Conservation (phyloP, 2,113 vertebrate genomes). For the Ageneiosus marmoratus region DNA sequence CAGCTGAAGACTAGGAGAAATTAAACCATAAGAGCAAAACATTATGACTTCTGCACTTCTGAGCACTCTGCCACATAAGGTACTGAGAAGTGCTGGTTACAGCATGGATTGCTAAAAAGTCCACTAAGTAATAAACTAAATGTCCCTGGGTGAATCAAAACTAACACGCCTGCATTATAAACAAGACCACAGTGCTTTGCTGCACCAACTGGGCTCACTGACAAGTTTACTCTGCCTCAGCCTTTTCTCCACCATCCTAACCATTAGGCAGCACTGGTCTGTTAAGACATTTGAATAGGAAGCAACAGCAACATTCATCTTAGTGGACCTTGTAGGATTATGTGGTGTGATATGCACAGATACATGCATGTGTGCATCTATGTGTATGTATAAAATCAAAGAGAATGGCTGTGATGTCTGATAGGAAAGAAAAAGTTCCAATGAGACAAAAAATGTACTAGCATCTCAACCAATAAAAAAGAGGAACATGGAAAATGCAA, state of each 20-base stretch:
- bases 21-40: neutral
- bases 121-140: constrained; percentile 31
- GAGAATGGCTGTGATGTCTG: constrained; percentile 59
- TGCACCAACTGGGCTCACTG: neutral
- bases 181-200: neutral
- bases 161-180: neutral
- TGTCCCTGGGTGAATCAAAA: neutral
- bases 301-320: constrained; percentile 3
- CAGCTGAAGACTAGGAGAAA: neutral
- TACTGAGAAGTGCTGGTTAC: constrained; percentile 29
- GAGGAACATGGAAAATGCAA: constrained; percentile 49
- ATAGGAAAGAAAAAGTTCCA: constrained; percentile 54
- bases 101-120: constrained; percentile 32
- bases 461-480: constrained; percentile 54
- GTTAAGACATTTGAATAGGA: neutral
- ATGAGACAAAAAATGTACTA: constrained; percentile 49
- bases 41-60: neutral
- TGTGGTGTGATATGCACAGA: constrained; percentile 18
- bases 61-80: constrained; percentile 28
- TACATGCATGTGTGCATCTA: constrained; percentile 24
- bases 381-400: constrained; percentile 35
- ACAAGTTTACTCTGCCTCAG: neutral
- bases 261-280: neutral
- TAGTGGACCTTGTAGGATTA: constrained; percentile 34
- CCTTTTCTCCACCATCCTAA: neutral